Evolutionary conservation across 2,797 vertebrate species (phyloP).

Genomic region (Phrynocephalus guinanensis): DNA sequence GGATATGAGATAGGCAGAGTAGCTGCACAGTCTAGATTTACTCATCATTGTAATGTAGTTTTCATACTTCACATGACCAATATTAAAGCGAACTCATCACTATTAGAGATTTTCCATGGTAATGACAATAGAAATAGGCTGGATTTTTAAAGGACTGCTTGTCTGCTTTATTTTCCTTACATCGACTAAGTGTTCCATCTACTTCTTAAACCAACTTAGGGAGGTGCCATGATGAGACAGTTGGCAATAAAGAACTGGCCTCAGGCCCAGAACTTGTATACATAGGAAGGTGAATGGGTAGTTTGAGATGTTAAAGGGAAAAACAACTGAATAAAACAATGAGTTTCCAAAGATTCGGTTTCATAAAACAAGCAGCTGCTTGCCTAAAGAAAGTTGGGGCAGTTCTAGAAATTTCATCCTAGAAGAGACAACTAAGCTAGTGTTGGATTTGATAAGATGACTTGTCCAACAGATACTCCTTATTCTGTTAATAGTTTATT

Average conservation of each 20-base stretch:
- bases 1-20: neutral
- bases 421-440: neutral
- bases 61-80: constrained; percentile 26
- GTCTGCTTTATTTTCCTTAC: constrained; percentile 43
- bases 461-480: neutral
- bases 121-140: neutral
- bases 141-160: constrained; percentile 25
- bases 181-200: constrained; percentile 21
- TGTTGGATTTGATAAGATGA: neutral
- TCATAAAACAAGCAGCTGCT: constrained; percentile 4
- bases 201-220: constrained; percentile 33
- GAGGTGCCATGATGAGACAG: constrained; percentile 50
- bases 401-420: neutral
- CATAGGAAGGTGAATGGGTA: neutral
- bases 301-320: constrained; percentile 25
- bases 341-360: neutral
- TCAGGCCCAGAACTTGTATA: neutral
- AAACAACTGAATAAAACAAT: neutral
- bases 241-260: constrained; percentile 58
- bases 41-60: neutral
- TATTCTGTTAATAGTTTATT: neutral
- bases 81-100: neutral
- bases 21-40: neutral
- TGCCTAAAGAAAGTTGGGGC: constrained; percentile 7
- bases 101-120: constrained; percentile 6